phyloP scores from a whole-genome alignment of 2,888 invertebrate species.

The Mallateleia sp. region DNA sequence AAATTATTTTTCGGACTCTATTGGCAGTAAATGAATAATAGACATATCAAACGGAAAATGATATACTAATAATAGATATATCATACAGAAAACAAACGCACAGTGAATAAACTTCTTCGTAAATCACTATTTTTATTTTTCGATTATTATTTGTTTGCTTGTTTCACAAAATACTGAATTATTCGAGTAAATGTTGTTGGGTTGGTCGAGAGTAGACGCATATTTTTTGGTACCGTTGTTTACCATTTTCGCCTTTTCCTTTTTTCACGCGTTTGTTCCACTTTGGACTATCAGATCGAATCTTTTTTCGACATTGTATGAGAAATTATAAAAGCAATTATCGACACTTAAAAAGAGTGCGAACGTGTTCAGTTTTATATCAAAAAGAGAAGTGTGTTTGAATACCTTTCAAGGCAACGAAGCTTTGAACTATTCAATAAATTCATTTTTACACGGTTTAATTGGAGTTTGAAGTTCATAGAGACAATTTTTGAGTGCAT shows the following conservation, averaged over 20 bases:
- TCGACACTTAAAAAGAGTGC: constrained; percentile 58
- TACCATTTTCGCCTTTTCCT: not conserved
- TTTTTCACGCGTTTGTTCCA: not conserved
- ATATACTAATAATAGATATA: too few species aligned
- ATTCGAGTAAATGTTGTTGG: constrained; percentile 23
- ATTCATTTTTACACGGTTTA: constrained; percentile 72
- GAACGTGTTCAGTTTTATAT: constrained; percentile 58
- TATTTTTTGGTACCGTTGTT: constrained; percentile 25
- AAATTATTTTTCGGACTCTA: too few species aligned
- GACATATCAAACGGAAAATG: too few species aligned
- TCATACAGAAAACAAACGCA: too few species aligned
- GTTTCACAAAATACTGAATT: constrained; percentile 33
- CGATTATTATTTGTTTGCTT: constrained; percentile 15
- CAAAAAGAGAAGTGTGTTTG: constrained; percentile 56
- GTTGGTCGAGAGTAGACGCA: constrained; percentile 1
- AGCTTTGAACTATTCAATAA: constrained; percentile 70
- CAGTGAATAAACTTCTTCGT: constrained; percentile 3
- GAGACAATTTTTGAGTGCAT: constrained; percentile 61
- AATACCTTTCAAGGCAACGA: constrained; percentile 55
- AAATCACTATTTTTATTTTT: constrained; percentile 25
- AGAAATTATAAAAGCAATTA: constrained; percentile 71
- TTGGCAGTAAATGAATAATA: too few species aligned
- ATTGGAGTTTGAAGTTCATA: constrained; percentile 60
- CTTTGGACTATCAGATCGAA: constrained; percentile 2
- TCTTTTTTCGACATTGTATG: constrained; percentile 30